These are phyloP conservation scores for zebrafish (Danio rerio) DNA, from an alignment of 2,113 vertebrate genomes.

Conservation along the genomic window DNA sequence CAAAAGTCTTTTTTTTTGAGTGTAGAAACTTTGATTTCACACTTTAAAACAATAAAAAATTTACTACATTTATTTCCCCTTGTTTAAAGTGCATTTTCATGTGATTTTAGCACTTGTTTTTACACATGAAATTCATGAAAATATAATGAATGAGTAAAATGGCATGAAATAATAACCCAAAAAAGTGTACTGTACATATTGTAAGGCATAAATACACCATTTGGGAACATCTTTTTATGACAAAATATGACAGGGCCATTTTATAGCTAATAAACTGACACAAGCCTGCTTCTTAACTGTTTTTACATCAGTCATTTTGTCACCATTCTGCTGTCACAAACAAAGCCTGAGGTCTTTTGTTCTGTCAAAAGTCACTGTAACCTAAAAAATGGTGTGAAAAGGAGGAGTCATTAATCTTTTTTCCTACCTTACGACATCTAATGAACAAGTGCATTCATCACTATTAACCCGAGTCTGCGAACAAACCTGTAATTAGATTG, in stretches of 20 bases:
- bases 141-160: too few species aligned
- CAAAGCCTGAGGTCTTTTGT: background rate
- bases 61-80: too few species aligned
- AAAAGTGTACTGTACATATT: too few species aligned
- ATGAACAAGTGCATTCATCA: constrained; percentile 28
- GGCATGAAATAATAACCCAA: too few species aligned
- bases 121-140: too few species aligned
- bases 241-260: background rate
- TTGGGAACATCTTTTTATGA: background rate
- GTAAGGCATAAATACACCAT: background rate
- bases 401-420: constrained; percentile 6
- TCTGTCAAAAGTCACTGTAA: background rate
- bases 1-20: too few species aligned
- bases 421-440: constrained; percentile 6
- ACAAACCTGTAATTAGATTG: constrained; percentile 23
- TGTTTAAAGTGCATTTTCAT: too few species aligned
- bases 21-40: too few species aligned
- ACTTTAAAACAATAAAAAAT: too few species aligned
- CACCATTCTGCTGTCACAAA: background rate
- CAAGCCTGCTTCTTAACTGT: background rate
- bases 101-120: too few species aligned
- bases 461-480: background rate
- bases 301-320: background rate
- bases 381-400: constrained; percentile 9
- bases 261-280: background rate